Evolutionary conservation across 2,797 vertebrate genomes (phyloP).

Genomic region (Apodemus agrarius): DNA sequence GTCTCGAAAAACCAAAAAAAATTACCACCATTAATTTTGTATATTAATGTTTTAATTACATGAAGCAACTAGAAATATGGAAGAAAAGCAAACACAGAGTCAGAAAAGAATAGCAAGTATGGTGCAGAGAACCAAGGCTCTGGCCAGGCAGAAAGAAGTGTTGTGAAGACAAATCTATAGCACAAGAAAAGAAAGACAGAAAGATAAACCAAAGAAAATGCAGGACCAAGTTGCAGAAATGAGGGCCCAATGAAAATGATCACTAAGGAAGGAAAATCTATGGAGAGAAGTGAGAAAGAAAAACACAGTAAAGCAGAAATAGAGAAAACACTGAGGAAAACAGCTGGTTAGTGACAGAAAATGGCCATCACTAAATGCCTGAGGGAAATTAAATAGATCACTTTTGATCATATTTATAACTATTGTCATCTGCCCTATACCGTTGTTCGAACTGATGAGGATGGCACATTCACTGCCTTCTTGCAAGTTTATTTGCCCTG

Average conservation of each 20-base stretch:
- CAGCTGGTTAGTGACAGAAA: not conserved
- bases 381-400: not conserved
- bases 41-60: not conserved
- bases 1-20: too few species aligned
- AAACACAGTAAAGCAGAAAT: not conserved
- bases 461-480: fast-evolving
- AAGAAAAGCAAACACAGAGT: not conserved
- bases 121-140: not conserved
- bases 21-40: not conserved
- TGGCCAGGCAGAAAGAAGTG: not conserved
- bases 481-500: not conserved
- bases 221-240: not conserved
- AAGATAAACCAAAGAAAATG: not conserved
- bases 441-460: not conserved
- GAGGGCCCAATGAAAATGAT: not conserved
- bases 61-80: not conserved
- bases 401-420: not conserved
- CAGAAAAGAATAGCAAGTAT: not conserved
- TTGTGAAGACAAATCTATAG: not conserved
- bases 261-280: not conserved
- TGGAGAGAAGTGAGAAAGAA: not conserved
- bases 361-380: not conserved
- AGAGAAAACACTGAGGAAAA: not conserved
- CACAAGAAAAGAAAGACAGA: not conserved
- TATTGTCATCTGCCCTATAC: not conserved